These are phyloP conservation scores for Apogon talboti DNA, from an alignment of 2,797 vertebrate species.

Conservation along the genomic window DNA sequence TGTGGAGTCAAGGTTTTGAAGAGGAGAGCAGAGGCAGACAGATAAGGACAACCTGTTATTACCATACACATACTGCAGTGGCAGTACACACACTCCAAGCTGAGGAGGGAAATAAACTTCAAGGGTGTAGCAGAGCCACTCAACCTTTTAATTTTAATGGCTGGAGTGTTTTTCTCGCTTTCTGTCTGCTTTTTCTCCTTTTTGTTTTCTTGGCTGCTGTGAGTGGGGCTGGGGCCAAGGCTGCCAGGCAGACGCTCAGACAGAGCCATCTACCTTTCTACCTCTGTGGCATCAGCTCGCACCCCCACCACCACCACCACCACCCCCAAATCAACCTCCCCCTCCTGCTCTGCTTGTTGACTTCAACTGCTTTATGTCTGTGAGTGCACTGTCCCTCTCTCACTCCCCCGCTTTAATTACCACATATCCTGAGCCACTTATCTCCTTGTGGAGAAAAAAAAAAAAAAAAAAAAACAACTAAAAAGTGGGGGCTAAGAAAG, in stretches of 20 bases:
- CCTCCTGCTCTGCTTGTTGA: slow-evolving; percentile 39
- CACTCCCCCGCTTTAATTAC: slow-evolving; percentile 66
- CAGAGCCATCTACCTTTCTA: slow-evolving; percentile 73
- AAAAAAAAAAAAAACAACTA: slow-evolving; percentile 41
- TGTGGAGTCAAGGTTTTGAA: slow-evolving; percentile 17
- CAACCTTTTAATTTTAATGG: slow-evolving; percentile 85
- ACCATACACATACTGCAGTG: slow-evolving; percentile 17
- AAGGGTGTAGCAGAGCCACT: slow-evolving; percentile 72
- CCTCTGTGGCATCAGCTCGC: slow-evolving; percentile 78
- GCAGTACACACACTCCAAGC: slow-evolving; percentile 38
- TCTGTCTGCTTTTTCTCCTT: slow-evolving; percentile 66
- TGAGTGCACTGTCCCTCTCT: slow-evolving; percentile 44
- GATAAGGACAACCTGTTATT: slow-evolving; percentile 14
- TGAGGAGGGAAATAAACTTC: slow-evolving; percentile 70
- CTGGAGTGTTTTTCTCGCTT: slow-evolving; percentile 72
- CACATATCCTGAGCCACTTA: slow-evolving; percentile 55
- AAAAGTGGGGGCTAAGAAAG: slow-evolving; percentile 23
- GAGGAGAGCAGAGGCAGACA: slow-evolving; percentile 23
- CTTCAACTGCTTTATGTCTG: slow-evolving; percentile 51
- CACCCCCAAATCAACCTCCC: slow-evolving; percentile 5
- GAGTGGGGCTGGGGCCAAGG: slow-evolving; percentile 77
- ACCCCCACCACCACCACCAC: slow-evolving; percentile 1
- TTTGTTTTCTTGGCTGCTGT: slow-evolving; percentile 82
- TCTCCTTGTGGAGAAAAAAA: slow-evolving; percentile 45
- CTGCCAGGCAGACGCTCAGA: slow-evolving; percentile 79